phyloP scores from a whole-genome alignment of 2,797 vertebrate species.

The Staurois parvus region DNA sequence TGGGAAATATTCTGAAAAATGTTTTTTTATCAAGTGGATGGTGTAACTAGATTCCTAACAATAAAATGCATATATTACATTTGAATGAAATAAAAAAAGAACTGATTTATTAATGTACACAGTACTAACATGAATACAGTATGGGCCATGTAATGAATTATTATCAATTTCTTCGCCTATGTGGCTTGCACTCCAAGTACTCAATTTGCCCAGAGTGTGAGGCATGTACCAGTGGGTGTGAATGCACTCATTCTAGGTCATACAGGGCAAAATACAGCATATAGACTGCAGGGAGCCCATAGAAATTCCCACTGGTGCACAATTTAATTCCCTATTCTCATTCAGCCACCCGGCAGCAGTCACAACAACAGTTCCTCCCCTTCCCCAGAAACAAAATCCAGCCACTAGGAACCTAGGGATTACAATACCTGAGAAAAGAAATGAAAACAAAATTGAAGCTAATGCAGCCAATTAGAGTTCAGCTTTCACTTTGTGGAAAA shows the following conservation, averaged over 20 bases:
- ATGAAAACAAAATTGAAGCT: no score
- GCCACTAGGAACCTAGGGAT: no score
- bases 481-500: not conserved
- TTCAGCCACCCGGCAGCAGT: no score
- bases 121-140: not conserved
- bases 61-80: not conserved
- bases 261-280: not conserved
- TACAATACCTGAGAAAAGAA: no score
- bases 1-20: conserved; percentile 53
- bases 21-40: conserved; percentile 23
- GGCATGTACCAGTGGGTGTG: no score
- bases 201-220: no score
- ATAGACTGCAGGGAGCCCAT: not conserved
- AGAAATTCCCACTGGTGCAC: not conserved
- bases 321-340: not conserved
- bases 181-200: no score
- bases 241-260: not conserved
- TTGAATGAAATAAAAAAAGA: not conserved
- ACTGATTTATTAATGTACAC: not conserved
- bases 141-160: not conserved
- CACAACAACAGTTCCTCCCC: no score
- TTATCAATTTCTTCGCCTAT: not conserved
- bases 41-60: conserved; percentile 13
- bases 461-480: not conserved
- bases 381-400: no score